Percentiles rank a stretch among this genome's conserved stretches.
These are phyloP conservation scores for Andrena chrysosceles DNA, from an alignment of 2,888 invertebrate genomes.

Conservation along the genomic window DNA sequence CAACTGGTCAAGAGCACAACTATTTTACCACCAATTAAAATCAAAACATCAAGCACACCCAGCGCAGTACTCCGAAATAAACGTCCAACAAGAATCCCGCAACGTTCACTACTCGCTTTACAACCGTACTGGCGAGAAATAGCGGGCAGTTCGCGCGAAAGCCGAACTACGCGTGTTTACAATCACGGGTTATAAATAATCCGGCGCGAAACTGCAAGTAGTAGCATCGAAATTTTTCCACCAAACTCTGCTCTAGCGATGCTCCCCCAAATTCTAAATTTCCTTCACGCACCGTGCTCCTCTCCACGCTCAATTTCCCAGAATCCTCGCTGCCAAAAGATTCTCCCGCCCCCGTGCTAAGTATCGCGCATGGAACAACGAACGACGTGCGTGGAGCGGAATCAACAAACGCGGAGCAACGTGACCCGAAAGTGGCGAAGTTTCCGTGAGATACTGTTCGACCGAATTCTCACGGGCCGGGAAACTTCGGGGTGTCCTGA, in stretches of 20 bases:
- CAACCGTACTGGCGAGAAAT: constrained; percentile 34
- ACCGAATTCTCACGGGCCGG: background rate
- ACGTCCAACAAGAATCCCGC: constrained; percentile 22
- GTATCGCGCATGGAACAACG: background rate
- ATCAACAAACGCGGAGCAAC: background rate
- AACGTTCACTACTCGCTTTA: constrained; percentile 19
- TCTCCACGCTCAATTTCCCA: background rate
- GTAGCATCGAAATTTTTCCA: background rate
- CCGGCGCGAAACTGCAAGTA: constrained; percentile 8
- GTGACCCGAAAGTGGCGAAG: background rate
- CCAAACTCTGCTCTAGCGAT: background rate
- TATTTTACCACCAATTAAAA: background rate
- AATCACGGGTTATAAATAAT: constrained; percentile 47
- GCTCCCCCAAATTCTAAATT: background rate
- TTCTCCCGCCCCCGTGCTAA: too few relatives aligned
- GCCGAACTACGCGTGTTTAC: constrained; percentile 40
- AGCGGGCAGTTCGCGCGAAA: constrained; percentile 18
- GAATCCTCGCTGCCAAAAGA: background rate
- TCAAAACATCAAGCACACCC: background rate
- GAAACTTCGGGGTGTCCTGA: constrained; percentile 26
- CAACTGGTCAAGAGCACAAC: background rate
- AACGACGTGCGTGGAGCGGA: background rate
- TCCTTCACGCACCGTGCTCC: background rate
- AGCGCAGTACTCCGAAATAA: constrained; percentile 13
- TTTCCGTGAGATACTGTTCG: background rate